Evolutionary conservation across 1,140 invertebrate genomes (phyloP).

Genomic region (Drosophila bipectinata): DNA sequence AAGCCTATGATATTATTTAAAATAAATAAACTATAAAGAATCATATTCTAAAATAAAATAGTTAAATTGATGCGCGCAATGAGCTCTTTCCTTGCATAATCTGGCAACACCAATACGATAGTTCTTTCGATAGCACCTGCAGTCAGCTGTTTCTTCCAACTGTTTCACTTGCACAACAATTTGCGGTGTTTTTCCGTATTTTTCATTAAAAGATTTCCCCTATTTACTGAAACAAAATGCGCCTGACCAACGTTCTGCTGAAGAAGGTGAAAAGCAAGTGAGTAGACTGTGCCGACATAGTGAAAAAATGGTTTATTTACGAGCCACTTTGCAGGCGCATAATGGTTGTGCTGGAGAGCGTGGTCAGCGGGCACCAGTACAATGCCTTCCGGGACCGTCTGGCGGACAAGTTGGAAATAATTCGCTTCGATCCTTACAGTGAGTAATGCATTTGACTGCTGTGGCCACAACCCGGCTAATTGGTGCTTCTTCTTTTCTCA

Average conservation of each 20-base stretch:
- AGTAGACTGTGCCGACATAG: slow-evolving; percentile 11
- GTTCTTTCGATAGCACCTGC: not conserved
- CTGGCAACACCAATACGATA: not conserved
- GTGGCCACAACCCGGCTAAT: not conserved
- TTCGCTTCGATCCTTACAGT: slow-evolving; percentile 91
- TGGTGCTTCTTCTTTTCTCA: not conserved
- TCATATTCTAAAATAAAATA: too few species aligned
- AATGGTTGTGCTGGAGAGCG: slow-evolving; percentile 91
- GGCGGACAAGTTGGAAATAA: slow-evolving; percentile 90
- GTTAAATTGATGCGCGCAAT: not conserved
- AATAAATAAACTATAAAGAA: too few species aligned
- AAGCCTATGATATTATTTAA: too few species aligned
- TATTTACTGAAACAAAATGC: slow-evolving; percentile 44
- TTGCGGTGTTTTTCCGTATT: slow-evolving; percentile 3
- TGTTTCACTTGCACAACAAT: slow-evolving; percentile 2
- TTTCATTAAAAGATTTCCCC: not conserved
- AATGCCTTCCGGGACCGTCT: slow-evolving; percentile 88
- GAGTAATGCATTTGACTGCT: slow-evolving; percentile 77
- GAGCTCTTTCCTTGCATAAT: not conserved
- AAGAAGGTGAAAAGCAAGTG: slow-evolving; percentile 80
- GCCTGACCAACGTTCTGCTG: slow-evolving; percentile 61
- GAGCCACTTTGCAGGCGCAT: slow-evolving; percentile 85
- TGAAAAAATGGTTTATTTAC: not conserved
- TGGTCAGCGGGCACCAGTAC: slow-evolving; percentile 90
- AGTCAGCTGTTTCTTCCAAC: not conserved